Evolutionary conservation across 2,797 vertebrate species (phyloP), one percentile per base, ranked within the genome.

Genomic region (Florisuga fusca): DNA sequence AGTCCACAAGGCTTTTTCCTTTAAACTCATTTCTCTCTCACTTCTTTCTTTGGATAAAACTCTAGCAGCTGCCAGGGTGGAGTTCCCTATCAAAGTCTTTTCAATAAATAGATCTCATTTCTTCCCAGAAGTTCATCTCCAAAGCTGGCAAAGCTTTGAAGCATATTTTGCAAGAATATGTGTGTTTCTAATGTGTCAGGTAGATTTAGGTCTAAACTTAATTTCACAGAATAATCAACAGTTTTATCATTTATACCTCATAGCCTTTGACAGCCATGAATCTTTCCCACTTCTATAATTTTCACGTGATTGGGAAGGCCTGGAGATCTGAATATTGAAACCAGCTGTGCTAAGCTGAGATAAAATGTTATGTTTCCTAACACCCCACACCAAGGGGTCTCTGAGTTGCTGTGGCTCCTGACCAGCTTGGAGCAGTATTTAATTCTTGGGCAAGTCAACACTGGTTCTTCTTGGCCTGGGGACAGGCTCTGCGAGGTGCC

Each of bases 51-150:
- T 82, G 63, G 53, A 79, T 8, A 63, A 84, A 84, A 73, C 4
- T 72, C 63, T 4, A 84, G 69, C 50, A 71, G 31, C 15, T 79
- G 23, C 43, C 15, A 34, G 43, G 67, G 48, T 79, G 23, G 48
- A 77, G 57, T 53, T 93, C 81, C 27, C 15, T 43, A 36, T 91
- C 57, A 53, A 91, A 63, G 2, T 54, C 29, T 75, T 95, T 89
- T 76, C 45, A 76, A 38, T 61, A 81, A 81, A 81, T 76, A 68
- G 71, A 83, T 72, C 27, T 25, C 21, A n/a, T 79, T 62, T 78
- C 25, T 79, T 94, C 84, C 71, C n/a, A n/a, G 57, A 75, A 41
- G 38, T 63, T 94, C 36, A 17, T 61, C 73, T 96, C 74, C 51
- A 46, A 72, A 91, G 15, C 50, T 61, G 36, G 29, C 48, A 90